A percentile compares a stretch with the other conserved stretches of the same genome.
Evolutionary conservation across 2,797 vertebrate genomes (phyloP).

Genomic region (Aselliscus stoliczkanus): DNA sequence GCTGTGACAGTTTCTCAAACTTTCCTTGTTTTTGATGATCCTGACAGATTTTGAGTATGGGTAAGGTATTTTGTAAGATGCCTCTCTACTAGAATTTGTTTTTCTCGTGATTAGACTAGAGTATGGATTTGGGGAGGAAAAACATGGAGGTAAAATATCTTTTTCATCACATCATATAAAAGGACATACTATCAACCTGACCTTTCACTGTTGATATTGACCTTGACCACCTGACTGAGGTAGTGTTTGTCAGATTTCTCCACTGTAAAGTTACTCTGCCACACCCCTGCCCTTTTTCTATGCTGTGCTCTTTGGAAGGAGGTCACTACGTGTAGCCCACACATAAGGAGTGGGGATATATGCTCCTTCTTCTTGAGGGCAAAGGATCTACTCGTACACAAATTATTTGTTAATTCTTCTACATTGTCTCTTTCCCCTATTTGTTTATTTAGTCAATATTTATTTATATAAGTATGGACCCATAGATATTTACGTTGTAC

Average conservation of each 20-base stretch:
- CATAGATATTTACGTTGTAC: too few species aligned
- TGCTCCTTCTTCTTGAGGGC: background rate
- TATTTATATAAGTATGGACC: too few species aligned
- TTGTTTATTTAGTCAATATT: too few species aligned
- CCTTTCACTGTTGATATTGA: background rate
- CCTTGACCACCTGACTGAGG: background rate
- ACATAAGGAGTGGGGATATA: background rate
- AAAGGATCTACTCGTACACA: background rate
- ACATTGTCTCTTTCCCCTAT: background rate
- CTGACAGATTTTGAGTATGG: background rate
- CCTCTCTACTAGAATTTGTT: background rate
- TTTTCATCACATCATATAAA: background rate
- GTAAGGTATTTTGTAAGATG: background rate
- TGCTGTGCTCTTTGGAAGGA: background rate
- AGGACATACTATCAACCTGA: background rate
- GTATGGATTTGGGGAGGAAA: background rate
- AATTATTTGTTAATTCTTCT: background rate
- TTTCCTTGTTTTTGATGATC: background rate
- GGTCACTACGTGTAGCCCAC: background rate
- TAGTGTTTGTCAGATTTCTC: background rate
- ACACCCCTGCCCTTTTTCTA: background rate
- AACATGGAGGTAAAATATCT: background rate
- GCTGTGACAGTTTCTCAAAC: background rate
- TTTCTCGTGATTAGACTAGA: background rate
- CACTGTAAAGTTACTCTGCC: background rate